These are phyloP conservation scores for Epinotia bilunana DNA, from an alignment of 2,888 invertebrate genomes.

Conservation along the genomic window DNA sequence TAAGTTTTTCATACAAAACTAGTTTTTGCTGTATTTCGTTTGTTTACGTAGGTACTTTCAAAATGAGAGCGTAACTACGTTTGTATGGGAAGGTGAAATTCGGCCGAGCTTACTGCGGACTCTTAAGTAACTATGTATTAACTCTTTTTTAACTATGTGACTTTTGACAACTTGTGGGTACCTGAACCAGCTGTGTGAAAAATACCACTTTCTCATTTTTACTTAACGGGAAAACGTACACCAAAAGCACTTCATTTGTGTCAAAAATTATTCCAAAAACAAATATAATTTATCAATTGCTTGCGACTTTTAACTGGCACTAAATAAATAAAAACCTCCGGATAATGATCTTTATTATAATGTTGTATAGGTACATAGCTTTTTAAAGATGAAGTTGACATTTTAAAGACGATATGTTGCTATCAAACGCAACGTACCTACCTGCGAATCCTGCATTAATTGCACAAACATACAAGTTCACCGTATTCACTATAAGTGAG, in stretches of 20 bases:
- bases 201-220: not conserved
- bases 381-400: slow-evolving; percentile 21
- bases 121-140: too few species aligned
- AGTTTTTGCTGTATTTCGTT: too few species aligned
- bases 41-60: too few species aligned
- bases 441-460: slow-evolving; percentile 43
- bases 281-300: not conserved
- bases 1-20: too few species aligned
- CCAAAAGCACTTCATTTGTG: not conserved
- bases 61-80: too few species aligned
- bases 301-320: not conserved
- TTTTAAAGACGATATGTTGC: not conserved
- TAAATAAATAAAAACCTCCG: not conserved
- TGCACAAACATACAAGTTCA: slow-evolving; percentile 32
- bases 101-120: too few species aligned
- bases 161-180: not conserved
- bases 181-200: too few species aligned
- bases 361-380: not conserved
- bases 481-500: slow-evolving; percentile 9
- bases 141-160: not conserved
- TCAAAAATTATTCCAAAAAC: not conserved
- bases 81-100: too few species aligned
- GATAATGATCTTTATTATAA: not conserved
- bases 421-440: slow-evolving; percentile 24
- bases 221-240: not conserved